Base-by-base conservation (phyloP, 2,797 vertebrate genomes). In the Phalloptychus januarius region DNA sequence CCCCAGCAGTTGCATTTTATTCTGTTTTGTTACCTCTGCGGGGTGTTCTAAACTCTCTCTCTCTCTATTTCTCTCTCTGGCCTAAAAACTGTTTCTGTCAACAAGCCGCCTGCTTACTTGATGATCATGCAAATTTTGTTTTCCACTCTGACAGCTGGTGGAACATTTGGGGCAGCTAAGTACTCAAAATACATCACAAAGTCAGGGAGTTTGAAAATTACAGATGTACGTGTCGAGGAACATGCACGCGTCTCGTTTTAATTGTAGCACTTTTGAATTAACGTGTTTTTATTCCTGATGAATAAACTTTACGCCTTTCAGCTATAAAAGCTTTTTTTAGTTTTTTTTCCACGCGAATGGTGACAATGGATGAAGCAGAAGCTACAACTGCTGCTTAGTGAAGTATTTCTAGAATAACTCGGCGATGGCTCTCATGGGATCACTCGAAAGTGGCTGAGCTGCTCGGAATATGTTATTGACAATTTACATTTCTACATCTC, bases 21-120 rank as follows among this genome's bases (percentile, higher is more conserved):
- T 36, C 36, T 48, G 48, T 79, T 86, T 72, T 46, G 6, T 46
- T 69, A 52, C 38, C 74, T 61, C 83, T 44, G 40, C 23, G 25
- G 58, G 72, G 48, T 31, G 12, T 70, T 78, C 38, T 65, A 23
- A 74, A 76, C 67, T 44, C 54, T 5, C 0, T 5, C 28, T 73
- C 73, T 58, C 50, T 54, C 54, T n/a, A n/a, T n/a, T n/a, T 28
- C 48, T 54, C 8, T 54, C 52, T 54, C 72, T 85, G 76, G 77
- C 76, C 78, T 84, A 50, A 83, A 84, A 85, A 33, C 36, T 23
- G 31, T 74, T 82, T 79, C 58, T 78, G 54, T 83, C 80, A 86
- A 76, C 77, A 72, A 58, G 6, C 67, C 25, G 74, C 28, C 69
- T 79, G 79, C 78, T 85, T 79, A 80, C 77, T 76, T 70, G 78